Percentiles rank a stretch among this genome's conserved stretches.
These are phyloP conservation scores for Adelphocoris suturalis DNA, from an alignment of 2,888 invertebrate genomes.

Conservation along the genomic window DNA sequence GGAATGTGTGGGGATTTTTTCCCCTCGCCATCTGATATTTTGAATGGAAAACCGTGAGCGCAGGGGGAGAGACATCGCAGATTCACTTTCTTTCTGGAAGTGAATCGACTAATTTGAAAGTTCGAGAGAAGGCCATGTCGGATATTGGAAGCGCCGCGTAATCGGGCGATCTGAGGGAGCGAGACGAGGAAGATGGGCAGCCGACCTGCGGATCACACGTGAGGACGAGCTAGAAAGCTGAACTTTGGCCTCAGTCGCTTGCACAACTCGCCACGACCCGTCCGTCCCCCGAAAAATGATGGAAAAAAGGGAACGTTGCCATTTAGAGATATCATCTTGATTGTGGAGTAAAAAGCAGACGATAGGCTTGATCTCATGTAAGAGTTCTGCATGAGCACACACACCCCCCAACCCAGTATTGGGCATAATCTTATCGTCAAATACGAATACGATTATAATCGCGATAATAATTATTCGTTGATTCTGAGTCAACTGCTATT, in stretches of 20 bases:
- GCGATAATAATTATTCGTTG: too few species aligned
- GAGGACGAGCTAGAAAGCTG: conserved; percentile 37
- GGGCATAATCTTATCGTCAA: too few species aligned
- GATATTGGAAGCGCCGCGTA: conserved; percentile 27
- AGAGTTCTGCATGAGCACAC: too few species aligned
- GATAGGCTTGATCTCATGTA: too few species aligned
- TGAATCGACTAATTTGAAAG: conserved; percentile 32
- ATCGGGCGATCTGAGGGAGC: conserved; percentile 19
- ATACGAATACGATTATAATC: too few species aligned
- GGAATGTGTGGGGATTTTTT: too few species aligned
- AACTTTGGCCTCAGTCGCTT: conserved; percentile 16
- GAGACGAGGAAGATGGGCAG: conserved; percentile 21
- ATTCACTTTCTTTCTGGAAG: conserved; percentile 32
- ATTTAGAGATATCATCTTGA: too few species aligned
- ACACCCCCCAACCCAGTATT: too few species aligned
- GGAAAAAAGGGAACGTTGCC: conserved; percentile 11
- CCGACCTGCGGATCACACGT: conserved; percentile 11
- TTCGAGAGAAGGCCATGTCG: neutral
- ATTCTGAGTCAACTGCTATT: too few species aligned
- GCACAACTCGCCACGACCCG: neutral
- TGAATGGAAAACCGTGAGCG: neutral
- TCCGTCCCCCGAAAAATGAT: neutral
- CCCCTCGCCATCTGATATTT: neutral
- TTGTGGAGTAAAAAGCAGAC: too few species aligned
- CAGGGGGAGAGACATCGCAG: neutral